Evolutionary conservation across 2,113 vertebrate genomes (phyloP), one percentile per base, ranked within the genome.

Genomic region (Chamaea fasciata): DNA sequence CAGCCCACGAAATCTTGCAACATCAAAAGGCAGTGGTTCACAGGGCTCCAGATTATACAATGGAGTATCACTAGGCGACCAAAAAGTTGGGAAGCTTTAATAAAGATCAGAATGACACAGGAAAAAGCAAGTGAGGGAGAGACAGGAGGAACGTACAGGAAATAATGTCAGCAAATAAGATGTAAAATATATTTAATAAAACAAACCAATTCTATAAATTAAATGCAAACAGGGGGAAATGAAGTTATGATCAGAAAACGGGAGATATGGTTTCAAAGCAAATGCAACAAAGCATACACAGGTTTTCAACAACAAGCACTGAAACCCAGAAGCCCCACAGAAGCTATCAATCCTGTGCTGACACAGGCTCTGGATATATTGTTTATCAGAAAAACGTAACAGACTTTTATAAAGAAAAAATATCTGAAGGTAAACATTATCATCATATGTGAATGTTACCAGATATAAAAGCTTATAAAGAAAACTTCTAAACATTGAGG

Each of bases 1-100:
- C 96, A 99, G 98, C 89, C 99, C 99, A 42, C 99, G 98, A 96
- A 99, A 99, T 97, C 99, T 98, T 2, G 98, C 98, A 94, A 99
- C 99, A 24, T 99, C 99, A 60, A 99, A 99, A 50, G 99, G 98
- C 97, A 99, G 98, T 10, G 99, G 99, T 96, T 99, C 99, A 21
- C 99, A 99, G 59, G 99, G 99, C 80, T 99, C 99, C 99, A 99
- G 98, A 97, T 99, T 99, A 98, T 99, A 99, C 87, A 99, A 64
- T 1, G 99, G 99, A 79, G 99, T 99, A 98, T 99, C 99, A 99
- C 99, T 99, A 99, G 99, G 99, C 96, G 99, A 99, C 99, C 99
- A 99, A 98, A 99, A 99, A 99, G 99, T 99, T 99, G 99, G 99
- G 99, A 99, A 99, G 99, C 99, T 99, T 99, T 99, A 99, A 99